Evolutionary conservation across 2,113 vertebrate species (phyloP), one percentile per base, ranked within the genome.

Genomic region (Oreochromis niloticus): DNA sequence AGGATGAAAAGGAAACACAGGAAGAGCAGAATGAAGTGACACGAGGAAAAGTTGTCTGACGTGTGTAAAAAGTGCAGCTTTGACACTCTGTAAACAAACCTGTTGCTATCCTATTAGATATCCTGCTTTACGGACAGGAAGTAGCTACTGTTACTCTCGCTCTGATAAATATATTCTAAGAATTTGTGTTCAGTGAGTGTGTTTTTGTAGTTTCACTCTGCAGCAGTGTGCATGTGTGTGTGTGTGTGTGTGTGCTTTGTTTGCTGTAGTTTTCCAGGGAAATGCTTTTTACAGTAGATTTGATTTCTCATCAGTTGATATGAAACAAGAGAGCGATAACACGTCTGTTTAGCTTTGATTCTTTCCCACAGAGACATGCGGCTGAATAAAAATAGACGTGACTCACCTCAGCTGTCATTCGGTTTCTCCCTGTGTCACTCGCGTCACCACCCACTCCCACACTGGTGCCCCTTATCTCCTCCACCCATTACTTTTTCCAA

Each of bases 361-460:
- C 75, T 89, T 87, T 86, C 82, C 86, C 93, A 92, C 87, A 73
- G 87, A 88, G 81, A 85, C 56, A 85, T 82, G 73, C 61, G 34
- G 83, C 89, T 81, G 89, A 96, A 95, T 96, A 96, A 96, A 96
- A 95, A 95, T 95, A 94, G 92, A 93, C 66, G 80, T 92, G 93
- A 94, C 87, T 95, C 93, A 95, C 92, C 80, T 95, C 93, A 93
- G 92, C 95, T 95, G 95, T 94, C 91, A 90, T 63, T 88, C 84
- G 89, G 61, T 93, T 85, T 90, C 89, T 93, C 82, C 81, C 75
- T 86, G 83, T 92, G 89, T 87, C 91, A 87, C 48, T 79, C 14
- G 24, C 81, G 56, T 88, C 89, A 82, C 19, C 81, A 81, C 81
- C 39, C 22, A 8, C 81, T 81, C 81, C 80, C 46, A 24, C 84